phyloP scores from a whole-genome alignment of 2,888 invertebrate genomes.

The Ceriagrion tenellum region DNA sequence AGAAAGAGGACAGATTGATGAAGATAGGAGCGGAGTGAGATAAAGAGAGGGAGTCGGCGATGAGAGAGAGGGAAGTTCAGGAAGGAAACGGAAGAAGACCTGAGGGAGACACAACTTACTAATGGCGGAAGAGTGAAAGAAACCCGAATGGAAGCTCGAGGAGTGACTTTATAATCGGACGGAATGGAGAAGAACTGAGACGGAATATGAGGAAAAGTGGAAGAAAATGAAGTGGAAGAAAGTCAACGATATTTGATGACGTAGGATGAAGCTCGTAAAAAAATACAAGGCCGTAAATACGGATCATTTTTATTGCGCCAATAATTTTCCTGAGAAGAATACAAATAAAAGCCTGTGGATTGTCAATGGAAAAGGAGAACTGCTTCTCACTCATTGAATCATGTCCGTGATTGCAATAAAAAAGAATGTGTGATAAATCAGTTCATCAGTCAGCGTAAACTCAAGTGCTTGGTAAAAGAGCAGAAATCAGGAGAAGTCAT shows the following conservation, averaged over 20 bases:
- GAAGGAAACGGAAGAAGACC: background rate
- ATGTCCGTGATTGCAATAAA: background rate
- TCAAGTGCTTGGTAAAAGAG: no score
- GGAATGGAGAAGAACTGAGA: background rate
- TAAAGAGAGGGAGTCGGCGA: background rate
- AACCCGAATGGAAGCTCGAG: background rate
- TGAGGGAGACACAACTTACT: background rate
- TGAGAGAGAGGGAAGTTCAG: background rate
- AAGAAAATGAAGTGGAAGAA: background rate
- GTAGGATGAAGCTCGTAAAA: conserved; percentile 13
- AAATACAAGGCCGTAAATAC: conserved; percentile 26
- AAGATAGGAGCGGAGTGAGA: background rate
- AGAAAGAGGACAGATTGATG: background rate
- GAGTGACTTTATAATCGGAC: background rate
- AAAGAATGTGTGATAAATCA: background rate
- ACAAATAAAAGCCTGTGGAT: background rate
- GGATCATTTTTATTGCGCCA: conserved; percentile 39
- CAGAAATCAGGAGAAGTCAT: no score
- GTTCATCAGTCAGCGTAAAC: background rate
- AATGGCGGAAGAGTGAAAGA: background rate
- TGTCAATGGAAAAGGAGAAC: background rate
- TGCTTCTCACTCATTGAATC: background rate
- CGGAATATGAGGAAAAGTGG: background rate
- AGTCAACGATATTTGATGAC: conserved; percentile 42
- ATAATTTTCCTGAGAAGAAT: conserved; percentile 15